Percentiles rank a stretch among this genome's conserved stretches.
Conservation (phyloP, 1,140 invertebrate species). For the Drosophila burlai region DNA sequence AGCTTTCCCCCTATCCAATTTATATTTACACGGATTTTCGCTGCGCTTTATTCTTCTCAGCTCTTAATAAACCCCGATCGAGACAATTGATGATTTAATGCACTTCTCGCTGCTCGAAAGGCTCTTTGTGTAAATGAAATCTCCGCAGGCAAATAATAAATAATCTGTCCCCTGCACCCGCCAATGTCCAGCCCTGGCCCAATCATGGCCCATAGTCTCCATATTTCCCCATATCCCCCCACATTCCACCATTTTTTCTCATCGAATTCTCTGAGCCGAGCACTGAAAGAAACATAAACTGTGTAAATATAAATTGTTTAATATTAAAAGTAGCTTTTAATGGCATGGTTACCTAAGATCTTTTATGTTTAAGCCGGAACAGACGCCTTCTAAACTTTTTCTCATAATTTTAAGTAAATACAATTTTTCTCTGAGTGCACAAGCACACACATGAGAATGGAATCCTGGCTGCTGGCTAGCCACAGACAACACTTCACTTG, state of each 20-base stretch:
- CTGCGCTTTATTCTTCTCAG: background rate
- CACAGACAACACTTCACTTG: slow-evolving; percentile 79
- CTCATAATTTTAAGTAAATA: background rate
- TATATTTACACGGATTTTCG: slow-evolving; percentile 14
- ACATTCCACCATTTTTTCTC: background rate
- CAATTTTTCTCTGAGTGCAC: background rate
- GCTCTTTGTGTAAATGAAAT: slow-evolving; percentile 48
- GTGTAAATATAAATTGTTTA: background rate
- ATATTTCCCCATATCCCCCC: background rate
- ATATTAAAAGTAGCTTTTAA: too few relatives aligned
- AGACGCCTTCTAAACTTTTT: too few relatives aligned
- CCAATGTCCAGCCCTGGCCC: background rate
- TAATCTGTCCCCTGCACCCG: slow-evolving; percentile 24
- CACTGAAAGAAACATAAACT: background rate
- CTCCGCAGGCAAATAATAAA: slow-evolving; percentile 61
- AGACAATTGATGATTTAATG: slow-evolving; percentile 51
- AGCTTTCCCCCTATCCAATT: background rate
- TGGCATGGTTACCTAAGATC: too few relatives aligned
- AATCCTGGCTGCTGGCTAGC: slow-evolving; percentile 59
- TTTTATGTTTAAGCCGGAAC: too few relatives aligned
- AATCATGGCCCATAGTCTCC: background rate
- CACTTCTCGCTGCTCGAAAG: slow-evolving; percentile 32
- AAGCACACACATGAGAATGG: slow-evolving; percentile 35
- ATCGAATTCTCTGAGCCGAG: background rate
- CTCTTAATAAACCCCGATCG: slow-evolving; percentile 35